A percentile compares a stretch with the other conserved stretches of the same genome.
Conservation (phyloP, 2,113 vertebrate genomes). For the Cettia cetti region DNA sequence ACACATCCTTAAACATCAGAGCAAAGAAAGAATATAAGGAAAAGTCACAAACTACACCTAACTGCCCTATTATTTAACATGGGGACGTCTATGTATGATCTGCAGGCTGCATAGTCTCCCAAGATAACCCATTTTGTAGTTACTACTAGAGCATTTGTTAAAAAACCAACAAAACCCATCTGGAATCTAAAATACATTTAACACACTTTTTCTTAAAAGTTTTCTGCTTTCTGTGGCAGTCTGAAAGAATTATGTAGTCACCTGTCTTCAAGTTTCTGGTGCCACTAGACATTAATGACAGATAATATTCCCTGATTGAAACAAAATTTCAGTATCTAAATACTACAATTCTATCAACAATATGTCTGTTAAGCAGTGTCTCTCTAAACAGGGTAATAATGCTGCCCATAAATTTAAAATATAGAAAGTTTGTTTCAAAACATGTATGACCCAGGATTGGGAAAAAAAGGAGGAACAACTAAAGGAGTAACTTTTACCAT, state of each 20-base stretch:
- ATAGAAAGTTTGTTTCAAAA: not conserved
- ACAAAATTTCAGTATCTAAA: not conserved
- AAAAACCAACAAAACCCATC: not conserved
- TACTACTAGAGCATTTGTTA: not conserved
- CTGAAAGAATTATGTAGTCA: not conserved
- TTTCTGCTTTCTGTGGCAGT: not conserved
- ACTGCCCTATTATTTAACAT: not conserved
- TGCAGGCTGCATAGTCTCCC: not conserved
- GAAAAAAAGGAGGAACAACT: not conserved
- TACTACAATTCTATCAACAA: not conserved
- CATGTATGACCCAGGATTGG: not conserved
- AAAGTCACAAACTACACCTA: not conserved
- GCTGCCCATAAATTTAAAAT: not conserved
- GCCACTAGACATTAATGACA: not conserved
- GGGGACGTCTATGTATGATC: not conserved
- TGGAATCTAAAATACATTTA: not conserved
- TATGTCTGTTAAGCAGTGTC: not conserved
- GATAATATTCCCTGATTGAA: not conserved
- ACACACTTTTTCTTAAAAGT: not conserved
- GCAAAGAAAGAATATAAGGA: not conserved
- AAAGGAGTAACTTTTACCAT: constrained; percentile 75
- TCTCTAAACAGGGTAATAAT: not conserved
- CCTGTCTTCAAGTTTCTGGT: not conserved
- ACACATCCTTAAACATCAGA: not conserved
- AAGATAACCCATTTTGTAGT: not conserved